These are phyloP conservation scores for Microcebus jonahi DNA, from an alignment of 2,113 vertebrate species.

Conservation along the genomic window DNA sequence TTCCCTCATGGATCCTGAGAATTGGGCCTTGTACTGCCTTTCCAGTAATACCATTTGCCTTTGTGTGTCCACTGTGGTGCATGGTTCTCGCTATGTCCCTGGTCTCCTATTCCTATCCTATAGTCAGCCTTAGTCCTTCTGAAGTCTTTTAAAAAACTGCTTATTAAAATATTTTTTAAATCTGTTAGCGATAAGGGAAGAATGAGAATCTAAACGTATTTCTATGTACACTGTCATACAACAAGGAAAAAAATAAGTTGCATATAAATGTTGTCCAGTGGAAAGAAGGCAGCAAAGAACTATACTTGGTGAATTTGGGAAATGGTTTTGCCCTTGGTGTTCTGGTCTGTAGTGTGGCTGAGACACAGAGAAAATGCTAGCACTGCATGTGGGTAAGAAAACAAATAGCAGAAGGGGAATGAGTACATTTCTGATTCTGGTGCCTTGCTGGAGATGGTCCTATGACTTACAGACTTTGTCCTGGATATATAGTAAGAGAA, in stretches of 20 bases:
- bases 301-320: not conserved
- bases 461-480: not conserved
- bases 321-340: too few relatives aligned
- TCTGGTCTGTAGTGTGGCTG: not conserved
- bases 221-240: not conserved
- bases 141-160: not conserved
- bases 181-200: not conserved
- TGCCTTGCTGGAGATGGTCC: not conserved
- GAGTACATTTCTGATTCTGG: not conserved
- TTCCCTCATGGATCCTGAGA: not conserved
- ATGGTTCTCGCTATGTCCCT: too few relatives aligned
- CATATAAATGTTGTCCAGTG: not conserved
- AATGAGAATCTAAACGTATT: not conserved
- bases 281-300: not conserved
- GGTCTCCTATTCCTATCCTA: not conserved
- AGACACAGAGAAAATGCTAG: not conserved
- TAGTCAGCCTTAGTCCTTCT: not conserved
- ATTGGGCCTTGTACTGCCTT: not conserved
- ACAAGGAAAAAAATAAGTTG: not conserved
- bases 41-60: not conserved
- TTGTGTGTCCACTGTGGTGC: not conserved
- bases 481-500: not conserved
- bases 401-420: not conserved
- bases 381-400: not conserved
- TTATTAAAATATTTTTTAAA: not conserved